A percentile compares a stretch with the other conserved stretches of the same genome.
Evolutionary conservation across 2,797 vertebrate genomes (phyloP).

Genomic region (Gobionotothen gibberifrons): DNA sequence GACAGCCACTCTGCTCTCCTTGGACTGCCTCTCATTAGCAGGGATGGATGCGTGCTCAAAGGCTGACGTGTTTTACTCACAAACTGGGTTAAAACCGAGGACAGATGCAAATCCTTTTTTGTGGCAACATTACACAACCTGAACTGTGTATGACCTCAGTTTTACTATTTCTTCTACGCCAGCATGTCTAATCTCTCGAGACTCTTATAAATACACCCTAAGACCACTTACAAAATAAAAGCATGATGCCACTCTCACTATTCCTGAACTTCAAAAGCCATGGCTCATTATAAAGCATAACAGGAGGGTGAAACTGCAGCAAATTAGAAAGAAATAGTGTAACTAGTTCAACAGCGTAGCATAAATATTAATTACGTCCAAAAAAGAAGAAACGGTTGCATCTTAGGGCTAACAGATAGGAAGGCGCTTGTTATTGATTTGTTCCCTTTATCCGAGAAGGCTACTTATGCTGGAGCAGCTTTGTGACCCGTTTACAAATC

Average conservation of each 20-base stretch:
- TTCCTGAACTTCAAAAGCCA: slow-evolving; percentile 63
- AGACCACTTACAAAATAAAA: slow-evolving; percentile 42
- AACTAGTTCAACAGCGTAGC: slow-evolving; percentile 45
- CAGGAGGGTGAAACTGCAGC: slow-evolving; percentile 43
- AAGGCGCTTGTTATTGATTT: slow-evolving; percentile 69
- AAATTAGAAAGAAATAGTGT: slow-evolving; percentile 33
- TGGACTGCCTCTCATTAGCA: slow-evolving; percentile 66
- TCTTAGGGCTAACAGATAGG: slow-evolving; percentile 32
- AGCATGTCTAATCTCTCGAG: slow-evolving; percentile 23
- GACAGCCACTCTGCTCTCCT: slow-evolving; percentile 55
- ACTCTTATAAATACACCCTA: slow-evolving; percentile 38
- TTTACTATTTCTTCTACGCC: slow-evolving; percentile 28
- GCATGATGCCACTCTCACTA: slow-evolving; percentile 12
- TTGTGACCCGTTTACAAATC: slow-evolving; percentile 68
- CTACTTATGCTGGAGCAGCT: slow-evolving; percentile 51
- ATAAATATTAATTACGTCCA: slow-evolving; percentile 64
- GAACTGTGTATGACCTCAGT: slow-evolving; percentile 63
- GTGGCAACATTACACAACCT: slow-evolving; percentile 40
- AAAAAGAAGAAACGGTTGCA: slow-evolving; percentile 12
- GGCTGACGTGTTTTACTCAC: slow-evolving; percentile 54
- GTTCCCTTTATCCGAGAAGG: slow-evolving; percentile 59
- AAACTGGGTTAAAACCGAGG: slow-evolving; percentile 59
- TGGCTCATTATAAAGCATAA: slow-evolving; percentile 52
- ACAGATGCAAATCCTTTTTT: slow-evolving; percentile 42
- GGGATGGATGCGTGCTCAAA: slow-evolving; percentile 61